These are phyloP conservation scores for Pogoniulus pusillus DNA, from an alignment of 2,797 vertebrate species.

Conservation along the genomic window DNA sequence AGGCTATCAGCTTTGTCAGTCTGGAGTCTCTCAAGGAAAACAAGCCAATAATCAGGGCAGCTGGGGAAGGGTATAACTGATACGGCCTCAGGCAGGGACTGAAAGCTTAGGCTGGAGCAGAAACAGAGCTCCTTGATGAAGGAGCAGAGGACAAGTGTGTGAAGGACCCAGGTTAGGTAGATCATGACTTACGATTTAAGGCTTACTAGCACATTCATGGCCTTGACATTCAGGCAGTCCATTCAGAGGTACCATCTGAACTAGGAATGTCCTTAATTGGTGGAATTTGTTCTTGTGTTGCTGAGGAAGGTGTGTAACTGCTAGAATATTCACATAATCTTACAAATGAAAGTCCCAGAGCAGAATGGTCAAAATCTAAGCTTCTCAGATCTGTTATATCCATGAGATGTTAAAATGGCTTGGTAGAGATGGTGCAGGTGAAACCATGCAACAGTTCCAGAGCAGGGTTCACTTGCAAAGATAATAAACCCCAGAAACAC, in stretches of 20 bases:
- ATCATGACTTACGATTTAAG: not conserved
- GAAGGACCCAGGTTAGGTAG: not conserved
- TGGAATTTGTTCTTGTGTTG: not conserved
- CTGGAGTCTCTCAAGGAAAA: not conserved
- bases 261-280: not conserved
- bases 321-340: not conserved
- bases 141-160: not conserved
- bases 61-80: not conserved
- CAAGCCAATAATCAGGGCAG: not conserved
- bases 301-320: not conserved
- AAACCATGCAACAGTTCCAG: not conserved
- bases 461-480: not conserved
- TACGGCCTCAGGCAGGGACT: not conserved
- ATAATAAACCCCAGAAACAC: not conserved
- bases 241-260: not conserved
- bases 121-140: not conserved
- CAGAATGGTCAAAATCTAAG: not conserved
- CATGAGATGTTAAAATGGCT: not conserved
- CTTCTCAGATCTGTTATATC: not conserved
- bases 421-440: not conserved
- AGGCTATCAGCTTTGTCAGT: not conserved
- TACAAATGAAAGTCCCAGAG: not conserved
- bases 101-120: not conserved
- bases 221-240: not conserved
- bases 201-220: not conserved